These are phyloP conservation scores for Solen grandis DNA, from an alignment of 1,140 invertebrate species.

Conservation along the genomic window DNA sequence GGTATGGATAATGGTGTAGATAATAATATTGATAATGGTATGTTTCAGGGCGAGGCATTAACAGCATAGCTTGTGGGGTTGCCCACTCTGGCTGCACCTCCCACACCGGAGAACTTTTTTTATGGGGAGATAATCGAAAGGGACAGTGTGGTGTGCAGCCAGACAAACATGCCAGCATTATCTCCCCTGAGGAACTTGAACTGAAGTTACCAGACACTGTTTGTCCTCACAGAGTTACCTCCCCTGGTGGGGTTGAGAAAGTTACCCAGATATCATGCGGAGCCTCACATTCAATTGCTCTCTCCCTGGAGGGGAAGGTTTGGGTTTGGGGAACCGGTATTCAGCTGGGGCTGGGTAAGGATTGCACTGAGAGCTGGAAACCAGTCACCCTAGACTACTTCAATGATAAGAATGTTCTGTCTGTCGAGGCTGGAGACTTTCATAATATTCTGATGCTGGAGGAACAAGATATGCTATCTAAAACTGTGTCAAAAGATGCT, in stretches of 20 bases:
- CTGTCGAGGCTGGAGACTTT: constrained; percentile 85
- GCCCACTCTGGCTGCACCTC: constrained; percentile 76
- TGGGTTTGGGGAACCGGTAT: constrained; percentile 88
- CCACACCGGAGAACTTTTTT: constrained; percentile 68
- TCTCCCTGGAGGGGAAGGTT: constrained; percentile 92
- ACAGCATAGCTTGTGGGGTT: constrained; percentile 73
- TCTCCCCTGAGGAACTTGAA: constrained; percentile 64
- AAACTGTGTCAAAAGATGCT: background rate
- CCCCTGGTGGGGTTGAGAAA: constrained; percentile 12
- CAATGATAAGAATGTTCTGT: constrained; percentile 85
- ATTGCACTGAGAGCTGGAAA: constrained; percentile 41
- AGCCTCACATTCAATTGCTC: constrained; percentile 89
- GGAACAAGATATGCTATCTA: constrained; percentile 14
- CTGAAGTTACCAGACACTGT: constrained; percentile 51
- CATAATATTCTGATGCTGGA: constrained; percentile 87
- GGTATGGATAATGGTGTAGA: too few relatives aligned
- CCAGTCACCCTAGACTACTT: constrained; percentile 87
- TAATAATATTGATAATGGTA: too few relatives aligned
- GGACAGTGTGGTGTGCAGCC: constrained; percentile 74
- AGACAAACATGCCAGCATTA: constrained; percentile 54
- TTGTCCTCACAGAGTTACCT: constrained; percentile 70
- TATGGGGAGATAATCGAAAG: constrained; percentile 76
- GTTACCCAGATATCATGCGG: constrained; percentile 87
- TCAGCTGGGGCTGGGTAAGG: constrained; percentile 85
- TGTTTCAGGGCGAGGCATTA: constrained; percentile 68